phyloP scores from a whole-genome alignment of 2,797 vertebrate species.

The Centropyge bicolor region DNA sequence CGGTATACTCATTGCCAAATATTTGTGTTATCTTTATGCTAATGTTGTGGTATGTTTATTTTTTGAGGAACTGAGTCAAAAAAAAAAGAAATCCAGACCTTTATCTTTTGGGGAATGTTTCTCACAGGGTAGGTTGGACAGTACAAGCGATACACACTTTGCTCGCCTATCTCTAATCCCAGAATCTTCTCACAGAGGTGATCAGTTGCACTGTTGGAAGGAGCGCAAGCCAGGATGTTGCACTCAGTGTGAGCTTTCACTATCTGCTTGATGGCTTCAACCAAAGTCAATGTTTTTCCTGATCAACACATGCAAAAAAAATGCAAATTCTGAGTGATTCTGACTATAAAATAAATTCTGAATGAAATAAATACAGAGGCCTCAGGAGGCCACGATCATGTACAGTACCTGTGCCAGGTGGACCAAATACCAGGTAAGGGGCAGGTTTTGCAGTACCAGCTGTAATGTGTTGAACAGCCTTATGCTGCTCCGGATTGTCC shows the following conservation, averaged over 20 bases:
- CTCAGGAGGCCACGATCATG: background rate
- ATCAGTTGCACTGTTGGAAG: constrained; percentile 90
- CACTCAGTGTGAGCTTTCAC: constrained; percentile 70
- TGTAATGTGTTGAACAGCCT: constrained; percentile 87
- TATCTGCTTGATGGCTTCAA: constrained; percentile 92
- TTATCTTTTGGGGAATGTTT: constrained; percentile 77
- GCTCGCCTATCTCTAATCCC: constrained; percentile 65
- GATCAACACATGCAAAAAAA: constrained; percentile 9
- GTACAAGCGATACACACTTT: constrained; percentile 85
- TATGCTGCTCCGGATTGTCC: constrained; percentile 86
- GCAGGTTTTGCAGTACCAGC: constrained; percentile 87
- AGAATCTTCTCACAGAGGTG: constrained; percentile 88
- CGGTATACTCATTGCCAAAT: background rate
- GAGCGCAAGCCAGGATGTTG: constrained; percentile 89
- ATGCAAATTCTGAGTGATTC: background rate
- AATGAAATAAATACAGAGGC: background rate
- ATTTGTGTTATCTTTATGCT: background rate
- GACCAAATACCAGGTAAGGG: constrained; percentile 92
- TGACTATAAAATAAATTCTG: too few species aligned
- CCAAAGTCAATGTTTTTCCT: constrained; percentile 91
- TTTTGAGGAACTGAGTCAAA: background rate
- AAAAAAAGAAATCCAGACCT: constrained; percentile 73
- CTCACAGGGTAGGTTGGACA: constrained; percentile 80
- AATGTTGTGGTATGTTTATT: background rate
- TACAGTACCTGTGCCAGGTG: constrained; percentile 87